These are phyloP conservation scores for Junonia oenone DNA, from an alignment of 2,888 invertebrate species.

Conservation along the genomic window DNA sequence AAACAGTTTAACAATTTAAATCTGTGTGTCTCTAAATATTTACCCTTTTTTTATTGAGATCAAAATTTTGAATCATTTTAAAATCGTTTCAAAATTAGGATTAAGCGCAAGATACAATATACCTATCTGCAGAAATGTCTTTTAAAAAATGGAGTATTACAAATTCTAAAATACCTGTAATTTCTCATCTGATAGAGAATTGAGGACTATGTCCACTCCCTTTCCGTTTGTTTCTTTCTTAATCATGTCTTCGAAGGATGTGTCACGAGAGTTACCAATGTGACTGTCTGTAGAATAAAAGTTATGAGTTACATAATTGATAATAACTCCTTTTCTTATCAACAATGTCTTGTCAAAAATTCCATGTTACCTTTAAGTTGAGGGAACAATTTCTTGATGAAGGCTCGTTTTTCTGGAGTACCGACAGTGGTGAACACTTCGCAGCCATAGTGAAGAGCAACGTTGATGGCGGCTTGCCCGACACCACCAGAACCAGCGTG, in stretches of 20 bases:
- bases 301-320: background rate
- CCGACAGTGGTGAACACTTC: conserved; percentile 96
- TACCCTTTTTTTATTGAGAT: no score
- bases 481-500: conserved; percentile 98
- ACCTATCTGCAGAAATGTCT: no score
- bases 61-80: no score
- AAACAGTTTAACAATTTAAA: background rate
- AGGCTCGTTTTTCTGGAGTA: conserved; percentile 91
- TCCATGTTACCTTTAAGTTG: conserved; percentile 73
- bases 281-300: conserved; percentile 65
- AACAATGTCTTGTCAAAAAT: no score
- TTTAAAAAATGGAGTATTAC: background rate
- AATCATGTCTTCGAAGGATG: conserved; percentile 92
- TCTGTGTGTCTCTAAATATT: background rate
- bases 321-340: no score
- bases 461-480: conserved; percentile 97
- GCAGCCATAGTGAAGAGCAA: conserved; percentile 93
- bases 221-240: conserved; percentile 87
- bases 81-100: no score
- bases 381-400: conserved; percentile 93
- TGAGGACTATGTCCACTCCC: conserved; percentile 94
- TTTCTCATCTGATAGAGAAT: conserved; percentile 95
- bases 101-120: no score
- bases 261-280: conserved; percentile 93
- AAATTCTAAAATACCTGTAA: conserved; percentile 74